These are phyloP conservation scores for Ctenochaetus hawaiiensis DNA, from an alignment of 2,797 vertebrate species.

Conservation along the genomic window DNA sequence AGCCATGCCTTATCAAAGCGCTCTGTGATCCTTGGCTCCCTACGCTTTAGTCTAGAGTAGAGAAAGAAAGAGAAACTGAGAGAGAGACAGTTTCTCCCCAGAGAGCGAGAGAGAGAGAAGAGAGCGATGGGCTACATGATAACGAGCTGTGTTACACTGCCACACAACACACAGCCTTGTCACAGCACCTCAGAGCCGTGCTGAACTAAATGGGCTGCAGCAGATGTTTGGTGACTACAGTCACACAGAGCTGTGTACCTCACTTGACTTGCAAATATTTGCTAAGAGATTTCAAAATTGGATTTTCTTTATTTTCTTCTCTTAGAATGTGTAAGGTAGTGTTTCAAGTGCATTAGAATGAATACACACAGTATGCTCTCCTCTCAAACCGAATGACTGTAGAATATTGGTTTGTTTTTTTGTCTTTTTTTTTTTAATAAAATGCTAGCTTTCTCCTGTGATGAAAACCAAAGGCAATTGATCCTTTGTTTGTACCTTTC, in stretches of 20 bases:
- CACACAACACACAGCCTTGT: slow-evolving; percentile 77
- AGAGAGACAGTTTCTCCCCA: slow-evolving; percentile 38
- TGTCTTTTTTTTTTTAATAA: no score
- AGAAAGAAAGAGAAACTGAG: slow-evolving; percentile 42
- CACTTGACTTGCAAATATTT: slow-evolving; percentile 83
- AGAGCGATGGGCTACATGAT: slow-evolving; percentile 82
- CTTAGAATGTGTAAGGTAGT: slow-evolving; percentile 50
- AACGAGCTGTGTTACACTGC: slow-evolving; percentile 80
- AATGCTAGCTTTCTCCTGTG: slow-evolving; percentile 13
- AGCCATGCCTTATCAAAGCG: slow-evolving; percentile 78
- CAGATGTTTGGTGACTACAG: slow-evolving; percentile 81
- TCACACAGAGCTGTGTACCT: slow-evolving; percentile 59
- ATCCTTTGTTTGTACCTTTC: slow-evolving; percentile 33
- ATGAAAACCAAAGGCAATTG: slow-evolving; percentile 27
- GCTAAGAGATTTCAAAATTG: slow-evolving; percentile 76
- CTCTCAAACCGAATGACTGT: slow-evolving; percentile 10
- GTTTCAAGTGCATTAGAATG: slow-evolving; percentile 41
- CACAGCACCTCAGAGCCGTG: slow-evolving; percentile 72
- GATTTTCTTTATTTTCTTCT: slow-evolving; percentile 60
- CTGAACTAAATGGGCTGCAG: slow-evolving; percentile 78
- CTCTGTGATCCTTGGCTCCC: slow-evolving; percentile 74
- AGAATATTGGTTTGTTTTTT: slow-evolving; percentile 17
- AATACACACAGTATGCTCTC: slow-evolving; percentile 26
- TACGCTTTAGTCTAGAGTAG: slow-evolving; percentile 71
- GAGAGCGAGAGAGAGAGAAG: slow-evolving; percentile 47